A percentile compares a stretch with the other conserved stretches of the same genome.
Evolutionary conservation across 2,888 invertebrate species (phyloP).

Genomic region (Drosophila nr. medialis): DNA sequence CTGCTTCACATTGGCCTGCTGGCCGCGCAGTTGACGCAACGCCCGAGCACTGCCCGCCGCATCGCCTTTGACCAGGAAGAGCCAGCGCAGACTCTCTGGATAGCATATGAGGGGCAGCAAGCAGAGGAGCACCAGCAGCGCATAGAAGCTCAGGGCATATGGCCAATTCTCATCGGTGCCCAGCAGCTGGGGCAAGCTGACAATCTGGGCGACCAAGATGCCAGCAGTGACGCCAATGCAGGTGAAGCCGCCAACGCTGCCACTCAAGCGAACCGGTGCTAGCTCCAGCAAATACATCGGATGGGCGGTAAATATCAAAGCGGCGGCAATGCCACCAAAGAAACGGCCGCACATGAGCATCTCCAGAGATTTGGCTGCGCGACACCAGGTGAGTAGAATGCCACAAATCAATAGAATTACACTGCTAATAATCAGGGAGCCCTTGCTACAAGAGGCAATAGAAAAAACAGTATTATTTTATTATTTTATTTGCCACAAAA

Average conservation of each 20-base stretch:
- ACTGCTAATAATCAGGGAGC: conserved; percentile 89
- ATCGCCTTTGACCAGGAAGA: conserved; percentile 89
- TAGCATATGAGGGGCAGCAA: conserved; percentile 88
- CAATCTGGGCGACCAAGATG: conserved; percentile 80
- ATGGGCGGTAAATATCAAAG: conserved; percentile 92
- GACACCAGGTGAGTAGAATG: conserved; percentile 88
- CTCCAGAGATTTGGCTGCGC: conserved; percentile 89
- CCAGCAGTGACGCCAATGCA: conserved; percentile 85
- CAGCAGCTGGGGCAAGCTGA: conserved; percentile 77
- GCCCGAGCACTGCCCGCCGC: conserved; percentile 86
- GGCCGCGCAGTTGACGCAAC: conserved; percentile 60
- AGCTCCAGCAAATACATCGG: conserved; percentile 96
- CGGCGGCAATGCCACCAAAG: conserved; percentile 90
- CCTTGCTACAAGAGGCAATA: conserved; percentile 79
- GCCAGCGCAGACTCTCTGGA: conserved; percentile 95
- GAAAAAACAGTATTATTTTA: neutral
- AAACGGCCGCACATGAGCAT: conserved; percentile 91
- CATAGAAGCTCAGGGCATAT: conserved; percentile 89
- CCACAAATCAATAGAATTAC: conserved; percentile 89
- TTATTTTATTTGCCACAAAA: too few relatives aligned
- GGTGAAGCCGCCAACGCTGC: conserved; percentile 92
- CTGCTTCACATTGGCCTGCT: conserved; percentile 79
- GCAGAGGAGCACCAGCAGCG: conserved; percentile 88
- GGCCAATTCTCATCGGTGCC: conserved; percentile 90
- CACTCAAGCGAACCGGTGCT: conserved; percentile 90